A percentile compares a stretch with the other conserved stretches of the same genome.
Evolutionary conservation across 2,888 invertebrate species (phyloP).

Genomic region (Chrysina gloriosa): DNA sequence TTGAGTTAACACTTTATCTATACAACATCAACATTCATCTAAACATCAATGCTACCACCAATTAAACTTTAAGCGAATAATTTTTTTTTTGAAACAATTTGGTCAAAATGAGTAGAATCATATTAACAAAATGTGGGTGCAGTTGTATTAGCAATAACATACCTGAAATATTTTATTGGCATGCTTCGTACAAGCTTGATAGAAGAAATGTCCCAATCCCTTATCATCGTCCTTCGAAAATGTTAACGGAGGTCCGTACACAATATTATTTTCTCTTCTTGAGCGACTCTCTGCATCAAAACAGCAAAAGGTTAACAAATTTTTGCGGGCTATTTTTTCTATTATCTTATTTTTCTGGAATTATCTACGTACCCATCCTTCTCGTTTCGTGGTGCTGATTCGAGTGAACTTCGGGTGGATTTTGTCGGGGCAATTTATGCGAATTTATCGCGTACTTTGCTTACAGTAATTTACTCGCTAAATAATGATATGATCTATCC

Average conservation of each 20-base stretch:
- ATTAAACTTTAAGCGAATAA: too few species aligned
- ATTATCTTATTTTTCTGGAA: not conserved
- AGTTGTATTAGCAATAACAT: too few species aligned
- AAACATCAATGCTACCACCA: too few species aligned
- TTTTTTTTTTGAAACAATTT: too few species aligned
- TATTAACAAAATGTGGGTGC: too few species aligned
- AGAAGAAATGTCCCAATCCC: constrained; percentile 45
- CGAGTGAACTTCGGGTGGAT: not conserved
- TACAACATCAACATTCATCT: too few species aligned
- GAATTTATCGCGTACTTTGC: not conserved
- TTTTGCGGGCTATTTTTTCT: not conserved
- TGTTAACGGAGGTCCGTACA: constrained; percentile 15
- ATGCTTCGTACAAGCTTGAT: constrained; percentile 33
- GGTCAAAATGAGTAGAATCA: too few species aligned
- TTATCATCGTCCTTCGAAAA: constrained; percentile 2
- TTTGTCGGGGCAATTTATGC: not conserved
- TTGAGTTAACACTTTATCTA: too few species aligned
- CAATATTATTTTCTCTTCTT: constrained; percentile 28
- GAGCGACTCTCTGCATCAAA: not conserved
- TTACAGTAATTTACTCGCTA: not conserved
- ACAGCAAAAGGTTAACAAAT: not conserved
- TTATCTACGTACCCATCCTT: constrained; percentile 9
- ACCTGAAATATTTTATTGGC: constrained; percentile 45
- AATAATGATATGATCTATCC: too few species aligned
- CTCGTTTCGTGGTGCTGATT: not conserved